Base-by-base conservation (phyloP, 2,888 invertebrate genomes). In the Andrena bicolor region DNA sequence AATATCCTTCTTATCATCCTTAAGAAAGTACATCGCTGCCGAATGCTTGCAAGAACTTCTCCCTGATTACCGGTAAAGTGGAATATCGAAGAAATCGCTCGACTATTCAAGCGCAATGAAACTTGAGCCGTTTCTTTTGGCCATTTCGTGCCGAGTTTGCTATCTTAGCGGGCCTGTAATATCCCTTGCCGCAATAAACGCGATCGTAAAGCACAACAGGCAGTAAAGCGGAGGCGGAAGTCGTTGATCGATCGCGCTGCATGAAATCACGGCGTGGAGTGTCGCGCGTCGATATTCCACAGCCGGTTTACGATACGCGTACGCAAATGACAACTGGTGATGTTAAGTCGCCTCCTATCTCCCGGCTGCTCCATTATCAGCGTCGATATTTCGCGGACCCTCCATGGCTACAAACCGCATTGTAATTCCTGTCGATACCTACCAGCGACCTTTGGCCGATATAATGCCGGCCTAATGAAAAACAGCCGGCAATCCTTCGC, bases 281-380 rank as follows among this genome's bases (percentile, higher is more conserved):
- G 51, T 7, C 63, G n/a, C 1, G 61, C 41, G 20, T 30, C 41
- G 49, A 32, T 72, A 64, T 49, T 28, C 16, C 20, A 10, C 20
- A 20, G 20, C 20, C 10, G 26, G 48, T 63, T 23, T 13, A 1
- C 48, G 61, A 58, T 69, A 58, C 16, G 28, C 10, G 51, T 2
- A 51, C 65, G 51, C 51, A 51, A 26, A n/a, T 65, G 32, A 23
- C 49, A 72, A 65, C 51, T 51, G 28, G 13, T 3, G 1, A 28
- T 28, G 7, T 41, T 41, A 16, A 32, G 8, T 63, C 10, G 5
- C 28, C 23, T 41, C 48, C 68, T 35, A 30, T 63, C 41, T 35
- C 48, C n/a, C 16, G 23, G 53, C 64, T 73, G 49, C 13, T 48
- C 20, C 51, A 58, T 81, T 64, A 81, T 69, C 73, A 78, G 30